These are phyloP conservation scores for Nasonia vitripennis DNA, from an alignment of 1,140 invertebrate species.

Conservation along the genomic window DNA sequence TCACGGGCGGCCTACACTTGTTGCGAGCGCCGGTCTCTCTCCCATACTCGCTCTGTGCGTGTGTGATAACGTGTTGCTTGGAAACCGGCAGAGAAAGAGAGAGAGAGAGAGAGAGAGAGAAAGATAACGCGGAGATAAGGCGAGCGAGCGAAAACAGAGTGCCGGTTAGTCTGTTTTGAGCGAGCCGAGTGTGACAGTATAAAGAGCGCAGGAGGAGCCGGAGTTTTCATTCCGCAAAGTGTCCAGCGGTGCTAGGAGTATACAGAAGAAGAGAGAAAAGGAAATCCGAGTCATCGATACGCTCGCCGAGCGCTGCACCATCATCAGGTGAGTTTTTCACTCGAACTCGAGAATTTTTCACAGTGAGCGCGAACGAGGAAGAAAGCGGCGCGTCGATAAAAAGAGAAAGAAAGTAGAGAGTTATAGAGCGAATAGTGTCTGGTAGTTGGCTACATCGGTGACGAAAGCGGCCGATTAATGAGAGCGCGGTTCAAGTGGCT, in stretches of 20 bases:
- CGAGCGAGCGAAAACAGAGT: neutral
- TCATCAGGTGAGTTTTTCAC: neutral
- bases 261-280: neutral
- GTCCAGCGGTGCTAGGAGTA: neutral
- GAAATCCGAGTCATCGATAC: neutral
- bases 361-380: neutral
- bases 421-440: neutral
- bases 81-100: neutral
- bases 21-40: neutral
- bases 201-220: neutral
- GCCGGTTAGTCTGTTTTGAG: neutral
- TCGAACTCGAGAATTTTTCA: too few relatives aligned
- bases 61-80: neutral
- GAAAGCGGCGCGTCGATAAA: neutral
- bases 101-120: neutral
- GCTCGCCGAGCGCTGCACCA: neutral
- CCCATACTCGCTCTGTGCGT: neutral
- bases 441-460: neutral
- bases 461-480: neutral
- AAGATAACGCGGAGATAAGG: neutral
- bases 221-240: neutral
- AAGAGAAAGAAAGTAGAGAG: too few relatives aligned
- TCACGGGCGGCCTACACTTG: neutral
- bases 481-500: neutral
- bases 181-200: neutral